Evolutionary conservation across 2,888 invertebrate species (phyloP).

Genomic region (Melanostoma scalare): DNA sequence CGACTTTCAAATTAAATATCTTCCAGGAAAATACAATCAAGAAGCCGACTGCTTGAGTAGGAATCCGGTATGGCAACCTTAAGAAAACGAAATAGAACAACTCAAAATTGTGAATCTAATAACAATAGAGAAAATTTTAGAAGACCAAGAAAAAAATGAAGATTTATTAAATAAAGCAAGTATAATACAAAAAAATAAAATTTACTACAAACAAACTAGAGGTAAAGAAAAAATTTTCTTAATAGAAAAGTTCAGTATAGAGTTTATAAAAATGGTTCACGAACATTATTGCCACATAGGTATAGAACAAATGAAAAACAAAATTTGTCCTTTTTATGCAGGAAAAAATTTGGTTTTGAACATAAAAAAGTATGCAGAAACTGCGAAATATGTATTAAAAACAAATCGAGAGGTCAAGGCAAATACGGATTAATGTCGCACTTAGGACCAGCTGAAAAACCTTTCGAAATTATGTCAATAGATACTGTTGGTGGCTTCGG

Average conservation of each 20-base stretch:
- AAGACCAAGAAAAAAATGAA: constrained; percentile 36
- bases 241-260: constrained; percentile 54
- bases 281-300: constrained; percentile 63
- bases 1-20: constrained; percentile 55
- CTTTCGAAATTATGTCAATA: too few relatives aligned
- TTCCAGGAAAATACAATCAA: constrained; percentile 49
- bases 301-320: constrained; percentile 59
- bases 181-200: constrained; percentile 34
- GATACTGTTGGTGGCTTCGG: too few relatives aligned
- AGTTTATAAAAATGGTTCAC: constrained; percentile 55
- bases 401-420: too few relatives aligned
- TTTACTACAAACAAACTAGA: constrained; percentile 24
- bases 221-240: constrained; percentile 41
- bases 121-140: constrained; percentile 44
- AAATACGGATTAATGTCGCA: too few relatives aligned
- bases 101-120: constrained; percentile 49
- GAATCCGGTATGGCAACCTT: constrained; percentile 56
- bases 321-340: constrained; percentile 58
- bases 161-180: constrained; percentile 20
- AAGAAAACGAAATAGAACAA: constrained; percentile 45
- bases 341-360: too few relatives aligned
- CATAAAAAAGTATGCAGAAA: too few relatives aligned
- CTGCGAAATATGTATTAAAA: too few relatives aligned
- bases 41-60: constrained; percentile 57
- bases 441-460: too few relatives aligned